phyloP scores from a whole-genome alignment of 2,888 invertebrate genomes.

The Metellina segmentata region DNA sequence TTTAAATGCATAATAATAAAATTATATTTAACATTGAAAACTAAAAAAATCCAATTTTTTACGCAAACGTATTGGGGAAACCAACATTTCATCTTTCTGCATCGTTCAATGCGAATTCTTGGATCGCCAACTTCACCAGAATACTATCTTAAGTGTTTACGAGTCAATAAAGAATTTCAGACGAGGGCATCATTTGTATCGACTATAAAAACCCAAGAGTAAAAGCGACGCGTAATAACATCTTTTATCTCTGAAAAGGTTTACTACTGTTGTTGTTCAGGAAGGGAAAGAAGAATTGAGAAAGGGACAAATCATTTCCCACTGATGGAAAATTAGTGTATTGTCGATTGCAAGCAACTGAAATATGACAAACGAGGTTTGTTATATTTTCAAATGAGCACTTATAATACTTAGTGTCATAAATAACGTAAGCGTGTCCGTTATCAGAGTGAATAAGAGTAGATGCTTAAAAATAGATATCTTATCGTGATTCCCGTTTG shows the following conservation, averaged over 20 bases:
- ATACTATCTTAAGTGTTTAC: constrained; percentile 57
- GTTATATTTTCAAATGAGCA: not conserved
- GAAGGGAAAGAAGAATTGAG: not conserved
- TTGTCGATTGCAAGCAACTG: not conserved
- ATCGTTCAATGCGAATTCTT: not conserved
- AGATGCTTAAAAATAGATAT: not conserved
- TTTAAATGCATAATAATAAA: too few relatives aligned
- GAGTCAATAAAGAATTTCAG: constrained; percentile 58
- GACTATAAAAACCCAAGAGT: constrained; percentile 65
- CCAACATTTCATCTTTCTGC: not conserved
- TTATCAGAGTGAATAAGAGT: not conserved
- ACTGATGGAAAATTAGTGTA: constrained; percentile 39
- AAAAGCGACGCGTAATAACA: constrained; percentile 54
- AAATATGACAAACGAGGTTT: constrained; percentile 11
- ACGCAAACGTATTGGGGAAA: not conserved
- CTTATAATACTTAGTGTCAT: constrained; percentile 1
- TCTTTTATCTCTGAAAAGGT: constrained; percentile 52
- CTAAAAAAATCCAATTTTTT: too few relatives aligned
- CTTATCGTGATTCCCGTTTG: not conserved
- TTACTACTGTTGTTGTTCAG: constrained; percentile 30
- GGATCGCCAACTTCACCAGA: not conserved
- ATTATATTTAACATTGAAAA: too few relatives aligned
- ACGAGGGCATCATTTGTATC: constrained; percentile 49
- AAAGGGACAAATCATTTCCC: constrained; percentile 28
- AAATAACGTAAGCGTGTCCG: not conserved